Conservation (phyloP, 2,888 invertebrate genomes). For the Notodonta ziczac region DNA sequence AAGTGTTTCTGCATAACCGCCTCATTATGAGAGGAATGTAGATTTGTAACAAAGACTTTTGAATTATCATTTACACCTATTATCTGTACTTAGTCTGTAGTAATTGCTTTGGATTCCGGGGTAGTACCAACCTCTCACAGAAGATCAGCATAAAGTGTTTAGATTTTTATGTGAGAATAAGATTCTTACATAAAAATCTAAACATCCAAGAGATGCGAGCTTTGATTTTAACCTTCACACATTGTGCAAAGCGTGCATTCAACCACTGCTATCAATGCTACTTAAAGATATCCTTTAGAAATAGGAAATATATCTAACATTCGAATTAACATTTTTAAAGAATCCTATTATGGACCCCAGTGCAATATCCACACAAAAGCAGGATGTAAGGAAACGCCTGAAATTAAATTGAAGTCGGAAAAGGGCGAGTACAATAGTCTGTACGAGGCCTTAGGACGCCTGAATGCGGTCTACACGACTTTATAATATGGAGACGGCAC, state of each 20-base stretch:
- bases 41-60: conserved; percentile 40
- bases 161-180: too few species aligned
- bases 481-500: conserved; percentile 59
- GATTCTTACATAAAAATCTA: too few species aligned
- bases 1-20: conserved; percentile 43
- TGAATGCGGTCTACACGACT: conserved; percentile 67
- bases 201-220: too few species aligned
- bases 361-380: conserved; percentile 47
- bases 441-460: conserved; percentile 48
- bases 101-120: neutral
- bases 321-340: too few species aligned
- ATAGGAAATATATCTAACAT: too few species aligned
- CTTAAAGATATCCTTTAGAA: too few species aligned
- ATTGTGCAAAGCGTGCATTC: too few species aligned
- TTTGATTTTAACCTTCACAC: too few species aligned
- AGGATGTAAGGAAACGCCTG: conserved; percentile 60
- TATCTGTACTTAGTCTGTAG: conserved; percentile 19
- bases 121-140: too few species aligned
- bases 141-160: too few species aligned
- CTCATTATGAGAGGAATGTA: conserved; percentile 37
- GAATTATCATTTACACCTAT: conserved; percentile 39
- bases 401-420: conserved; percentile 71
- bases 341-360: conserved; percentile 25
- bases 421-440: conserved; percentile 67
- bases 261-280: too few species aligned